phyloP scores from a whole-genome alignment of 2,888 invertebrate species.

The Leistus spinibarbis region DNA sequence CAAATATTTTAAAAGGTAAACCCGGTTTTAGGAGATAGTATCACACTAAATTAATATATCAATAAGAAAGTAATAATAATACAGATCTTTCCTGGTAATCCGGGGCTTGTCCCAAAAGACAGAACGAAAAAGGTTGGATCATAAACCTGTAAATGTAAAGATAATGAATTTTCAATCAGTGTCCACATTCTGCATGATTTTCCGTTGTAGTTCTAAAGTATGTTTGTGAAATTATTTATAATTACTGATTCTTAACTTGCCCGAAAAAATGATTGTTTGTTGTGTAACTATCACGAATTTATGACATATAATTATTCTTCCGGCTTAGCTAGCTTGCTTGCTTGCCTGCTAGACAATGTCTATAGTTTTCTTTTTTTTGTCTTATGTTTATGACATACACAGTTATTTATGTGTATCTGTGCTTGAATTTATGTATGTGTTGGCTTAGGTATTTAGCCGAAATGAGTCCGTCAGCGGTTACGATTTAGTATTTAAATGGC shows the following conservation, averaged over 20 bases:
- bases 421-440: background rate
- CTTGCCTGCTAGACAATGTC: constrained; percentile 32
- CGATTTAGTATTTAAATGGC: background rate
- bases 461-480: background rate
- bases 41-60: too few relatives aligned
- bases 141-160: too few relatives aligned
- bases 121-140: too few relatives aligned
- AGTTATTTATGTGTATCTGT: background rate
- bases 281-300: constrained; percentile 31
- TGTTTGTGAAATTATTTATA: constrained; percentile 28
- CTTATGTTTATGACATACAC: constrained; percentile 23
- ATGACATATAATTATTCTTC: constrained; percentile 37
- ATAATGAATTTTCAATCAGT: too few relatives aligned
- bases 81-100: too few relatives aligned
- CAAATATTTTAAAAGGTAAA: too few relatives aligned
- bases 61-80: too few relatives aligned
- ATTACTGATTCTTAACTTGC: constrained; percentile 37
- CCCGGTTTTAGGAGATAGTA: too few relatives aligned
- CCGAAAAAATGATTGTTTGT: constrained; percentile 17
- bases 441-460: background rate
- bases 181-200: background rate
- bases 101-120: too few relatives aligned
- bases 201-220: constrained; percentile 27
- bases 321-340: background rate
- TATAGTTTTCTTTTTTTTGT: constrained; percentile 18